Conservation (phyloP, 1,140 invertebrate species). For the Drosophila seguyi region DNA sequence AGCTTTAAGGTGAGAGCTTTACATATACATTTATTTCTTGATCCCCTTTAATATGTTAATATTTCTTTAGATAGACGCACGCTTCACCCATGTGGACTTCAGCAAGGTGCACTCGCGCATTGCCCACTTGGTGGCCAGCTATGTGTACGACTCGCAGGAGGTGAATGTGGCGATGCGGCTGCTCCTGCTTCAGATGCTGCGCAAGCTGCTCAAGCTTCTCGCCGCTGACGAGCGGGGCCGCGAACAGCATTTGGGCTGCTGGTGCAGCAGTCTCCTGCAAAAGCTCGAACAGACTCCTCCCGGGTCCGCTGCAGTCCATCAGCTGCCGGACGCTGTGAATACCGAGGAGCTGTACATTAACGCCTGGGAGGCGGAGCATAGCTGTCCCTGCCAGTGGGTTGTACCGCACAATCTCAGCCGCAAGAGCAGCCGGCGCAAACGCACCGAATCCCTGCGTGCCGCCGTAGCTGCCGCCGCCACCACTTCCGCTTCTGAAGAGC, state of each 20-base stretch:
- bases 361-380: slow-evolving; percentile 86
- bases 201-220: slow-evolving; percentile 32
- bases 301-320: slow-evolving; percentile 10
- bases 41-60: background rate
- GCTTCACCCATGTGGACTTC: slow-evolving; percentile 88
- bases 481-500: slow-evolving; percentile 2
- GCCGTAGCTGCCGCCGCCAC: slow-evolving; percentile 10
- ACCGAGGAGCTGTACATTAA: slow-evolving; percentile 86
- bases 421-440: slow-evolving; percentile 79
- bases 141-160: slow-evolving; percentile 77
- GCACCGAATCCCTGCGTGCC: slow-evolving; percentile 64
- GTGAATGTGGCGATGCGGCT: slow-evolving; percentile 35
- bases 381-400: slow-evolving; percentile 85
- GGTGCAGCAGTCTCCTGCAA: slow-evolving; percentile 58
- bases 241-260: slow-evolving; percentile 67
- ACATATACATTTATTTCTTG: no score
- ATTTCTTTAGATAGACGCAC: slow-evolving; percentile 85
- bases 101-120: slow-evolving; percentile 88
- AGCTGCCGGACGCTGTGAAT: slow-evolving; percentile 73
- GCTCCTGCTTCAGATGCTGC: slow-evolving; percentile 63
- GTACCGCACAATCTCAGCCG: slow-evolving; percentile 68
- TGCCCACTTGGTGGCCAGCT: slow-evolving; percentile 87
- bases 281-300: slow-evolving; percentile 46
- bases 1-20: slow-evolving; percentile 86
- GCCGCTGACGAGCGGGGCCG: slow-evolving; percentile 53